Base-by-base conservation (phyloP, 2,888 invertebrate genomes). In the Heterodera filipjevi region DNA sequence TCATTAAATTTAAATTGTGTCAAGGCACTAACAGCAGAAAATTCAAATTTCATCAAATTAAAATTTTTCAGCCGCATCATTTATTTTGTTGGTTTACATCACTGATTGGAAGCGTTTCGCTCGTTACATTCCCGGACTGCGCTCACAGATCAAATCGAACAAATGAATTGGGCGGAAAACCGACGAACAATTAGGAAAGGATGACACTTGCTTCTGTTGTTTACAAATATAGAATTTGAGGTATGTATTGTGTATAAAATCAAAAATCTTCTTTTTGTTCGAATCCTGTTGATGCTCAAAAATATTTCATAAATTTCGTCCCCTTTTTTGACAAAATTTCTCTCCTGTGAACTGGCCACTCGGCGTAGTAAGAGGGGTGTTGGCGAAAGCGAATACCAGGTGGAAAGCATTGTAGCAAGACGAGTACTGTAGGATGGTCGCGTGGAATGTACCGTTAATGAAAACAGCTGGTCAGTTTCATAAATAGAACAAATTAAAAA, bases 381-480 rank as follows among this genome's bases (percentile, higher is more conserved):
- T 68, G 35, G 68, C 68, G 35, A 32, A 8, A 73, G 66, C 10
- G 44, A 64, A 22, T 75, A 30, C 32, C 22, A 32, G 2, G 78
- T 78, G 49, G 78, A 78, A 8, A 33, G 33, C 32, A 71, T 78
- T 35, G n/a, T 59, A 6, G 76, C 77, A 5, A 30, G 32, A 35
- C 73, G 78, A 3, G 64, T 32, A 16, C 39, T 33, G 27, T 44
- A 16, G 6, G 49, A 71, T 44, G 76, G 78, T 2, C n/a, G 53
- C 1, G 76, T 76, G 10, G 78, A 78, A 27, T 78, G 71, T 59
- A 64, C 77, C 16, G 79, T 77, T 0, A 59, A 46, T 10, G 77
- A 77, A 19, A 77, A 77, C 66, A 66, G 77, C 33, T 79, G 79
- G 77, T 75, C n/a, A 19, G 44, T 12, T 14, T 14, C 59, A 16